A percentile compares a stretch with the other conserved stretches of the same genome.
Evolutionary conservation across 2,888 invertebrate species (phyloP).

Genomic region (Erebia palarica): DNA sequence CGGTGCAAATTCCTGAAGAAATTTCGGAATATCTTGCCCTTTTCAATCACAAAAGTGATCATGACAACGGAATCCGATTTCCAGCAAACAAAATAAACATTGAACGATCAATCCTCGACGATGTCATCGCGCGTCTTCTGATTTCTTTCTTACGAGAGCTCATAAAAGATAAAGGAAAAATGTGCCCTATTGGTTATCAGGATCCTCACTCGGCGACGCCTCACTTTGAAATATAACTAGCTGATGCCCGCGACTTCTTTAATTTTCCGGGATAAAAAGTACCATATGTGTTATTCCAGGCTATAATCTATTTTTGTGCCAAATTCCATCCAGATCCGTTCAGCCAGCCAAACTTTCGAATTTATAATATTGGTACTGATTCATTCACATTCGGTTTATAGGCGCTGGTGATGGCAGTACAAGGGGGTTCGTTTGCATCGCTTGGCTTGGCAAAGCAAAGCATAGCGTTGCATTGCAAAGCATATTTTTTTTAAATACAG

Average conservation of each 20-base stretch:
- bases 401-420: background rate
- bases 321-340: too few relatives aligned
- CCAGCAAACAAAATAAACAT: constrained; percentile 36
- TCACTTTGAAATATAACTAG: background rate
- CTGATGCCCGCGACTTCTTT: too few relatives aligned
- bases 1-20: background rate
- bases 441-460: too few relatives aligned
- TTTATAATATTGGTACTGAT: too few relatives aligned
- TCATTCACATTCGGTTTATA: constrained; percentile 8
- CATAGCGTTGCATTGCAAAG: too few relatives aligned
- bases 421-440: background rate
- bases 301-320: too few relatives aligned
- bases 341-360: too few relatives aligned
- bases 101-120: constrained; percentile 40
- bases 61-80: constrained; percentile 29
- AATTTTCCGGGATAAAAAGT: too few relatives aligned
- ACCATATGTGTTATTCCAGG: too few relatives aligned
- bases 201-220: background rate
- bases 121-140: constrained; percentile 40
- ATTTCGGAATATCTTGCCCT: constrained; percentile 8
- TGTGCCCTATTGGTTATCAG: constrained; percentile 33
- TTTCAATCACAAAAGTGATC: constrained; percentile 29
- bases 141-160: constrained; percentile 42
- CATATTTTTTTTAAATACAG: too few relatives aligned
- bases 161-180: constrained; percentile 39